Evolutionary conservation across 1,140 invertebrate species (phyloP), one percentile per base, ranked within the genome.

Genomic region (Leptinotarsa defecta): DNA sequence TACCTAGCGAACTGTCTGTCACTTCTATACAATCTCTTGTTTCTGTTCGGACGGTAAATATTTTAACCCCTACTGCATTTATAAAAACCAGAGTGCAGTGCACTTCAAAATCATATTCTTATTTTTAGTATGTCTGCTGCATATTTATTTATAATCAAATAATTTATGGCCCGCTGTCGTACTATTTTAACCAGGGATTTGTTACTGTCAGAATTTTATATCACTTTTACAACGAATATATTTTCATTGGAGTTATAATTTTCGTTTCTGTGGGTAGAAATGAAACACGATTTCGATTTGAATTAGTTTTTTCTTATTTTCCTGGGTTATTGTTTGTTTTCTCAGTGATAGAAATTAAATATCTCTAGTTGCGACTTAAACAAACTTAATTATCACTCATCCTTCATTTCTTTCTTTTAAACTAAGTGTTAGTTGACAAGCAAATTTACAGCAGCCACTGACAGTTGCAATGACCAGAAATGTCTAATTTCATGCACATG

Each of bases 51-150:
- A 57, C 52, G 6, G 52, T 57, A n/a, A 57, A 57, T 57, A 57
- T 57, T 57, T 57, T 57, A 57, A 57, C 52, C 52, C 52, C 52
- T 17, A 57, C 52, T 57, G 52, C 52, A 57, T 57, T 57, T 57
- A 57, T 57, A 57, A 57, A 57, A 57, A 57, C 52, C n/a, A 15
- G n/a, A 57, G 52, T 57, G 52, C 52, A 57, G 4, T 57, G 52
- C 52, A 57, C 52, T 57, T 57, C 52, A 19, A 57, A 57, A 57
- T 57, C 52, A 57, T 19, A 57, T 57, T 57, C 52, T 57, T 57
- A 57, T 57, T 57, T 57, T 57, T 57, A 57, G 52, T 57, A 57
- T 57, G 52, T 57, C 52, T 57, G 52, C 52, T 57, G 52, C n/a
- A 57, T 57, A 57, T 57, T 57, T 57, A 57, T 57, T 57, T 57